Percentiles rank a stretch among this genome's conserved stretches.
Conservation (phyloP, 2,113 vertebrate genomes). For the Ceyx cyanopectus region DNA sequence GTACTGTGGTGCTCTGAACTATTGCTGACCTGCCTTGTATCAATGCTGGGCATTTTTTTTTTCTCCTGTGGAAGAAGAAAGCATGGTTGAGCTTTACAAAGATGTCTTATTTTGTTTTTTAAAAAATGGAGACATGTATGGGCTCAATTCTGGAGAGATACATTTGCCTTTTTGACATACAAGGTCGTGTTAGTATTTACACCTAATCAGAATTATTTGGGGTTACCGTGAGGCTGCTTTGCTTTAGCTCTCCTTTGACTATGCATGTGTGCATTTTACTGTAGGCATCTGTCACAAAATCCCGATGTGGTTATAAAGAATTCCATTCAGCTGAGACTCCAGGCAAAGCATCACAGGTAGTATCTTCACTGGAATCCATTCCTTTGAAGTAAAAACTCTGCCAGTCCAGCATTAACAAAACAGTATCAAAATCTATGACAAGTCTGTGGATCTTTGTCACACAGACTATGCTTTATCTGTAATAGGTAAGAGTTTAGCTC, state of each 20-base stretch:
- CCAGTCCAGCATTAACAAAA: slow-evolving; percentile 19
- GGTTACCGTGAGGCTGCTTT: neutral
- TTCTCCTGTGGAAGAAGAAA: neutral
- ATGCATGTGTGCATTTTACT: neutral
- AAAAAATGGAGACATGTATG: neutral
- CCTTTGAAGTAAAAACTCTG: slow-evolving; percentile 28
- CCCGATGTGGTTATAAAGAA: slow-evolving; percentile 17
- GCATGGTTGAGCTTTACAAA: neutral
- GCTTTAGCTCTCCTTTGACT: neutral
- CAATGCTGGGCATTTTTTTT: accelerated
- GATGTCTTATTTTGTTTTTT: neutral
- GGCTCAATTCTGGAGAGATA: neutral
- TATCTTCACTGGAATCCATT: neutral
- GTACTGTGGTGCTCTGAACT: neutral
- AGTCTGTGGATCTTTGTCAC: neutral
- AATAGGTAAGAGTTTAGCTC: neutral
- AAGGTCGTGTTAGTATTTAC: neutral
- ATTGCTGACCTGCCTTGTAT: neutral
- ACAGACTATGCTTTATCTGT: neutral
- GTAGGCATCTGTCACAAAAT: slow-evolving; percentile 23
- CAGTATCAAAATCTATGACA: slow-evolving; percentile 15
- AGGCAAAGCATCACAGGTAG: slow-evolving; percentile 14
- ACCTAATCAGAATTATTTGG: neutral
- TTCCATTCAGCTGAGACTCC: slow-evolving; percentile 17
- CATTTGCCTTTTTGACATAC: neutral